Evolutionary conservation across 2,113 vertebrate species (phyloP), one percentile per base, ranked within the genome.

Genomic region (Verasper variegatus): DNA sequence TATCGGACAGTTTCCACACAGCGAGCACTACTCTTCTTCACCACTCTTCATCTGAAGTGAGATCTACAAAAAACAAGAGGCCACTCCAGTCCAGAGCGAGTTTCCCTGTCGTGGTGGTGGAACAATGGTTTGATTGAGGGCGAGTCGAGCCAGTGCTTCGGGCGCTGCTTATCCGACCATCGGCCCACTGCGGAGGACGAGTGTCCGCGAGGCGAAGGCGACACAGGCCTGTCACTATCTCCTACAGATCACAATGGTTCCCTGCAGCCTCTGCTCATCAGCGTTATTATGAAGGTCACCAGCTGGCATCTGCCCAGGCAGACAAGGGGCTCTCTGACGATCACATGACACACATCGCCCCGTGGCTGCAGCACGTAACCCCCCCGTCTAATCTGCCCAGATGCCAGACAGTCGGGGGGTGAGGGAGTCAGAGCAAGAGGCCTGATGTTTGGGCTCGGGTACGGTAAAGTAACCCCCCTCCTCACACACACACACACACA

Each of bases 221-320:
- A 55, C 76, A 68, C 84, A 85, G 72, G 74, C 68, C 75, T n/a
- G 80, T 68, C 83, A 58, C 85, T 67, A 66, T 78, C 77, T 70
- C 65, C 51, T 31, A n/a, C 47, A 4, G 18, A 6, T 80, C 87
- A 91, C 88, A 82, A 88, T 75, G 61, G 81, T 68, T 49, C 54
- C 78, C 74, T 80, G 7, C 82, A 65, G 75, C 61, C 68, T 54
- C 66, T 5, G 75, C 64, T 76, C 61, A 63, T 67, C 62, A 1
- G 68, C 57, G 42, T 62, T 81, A 88, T 90, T 84, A 88, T 90
- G 77, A 84, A 91, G 89, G 87, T 91, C 89, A 91, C 81, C 88
- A 89, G 89, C 87, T 88, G 88, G 86, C 74, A 71, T 82, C 68
- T 51, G 85, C 63, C 86, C 45, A 47, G 52, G 69, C 80, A 61